Base-by-base conservation (phyloP, 2,797 vertebrate genomes). In the Kryptopterus vitreolus region DNA sequence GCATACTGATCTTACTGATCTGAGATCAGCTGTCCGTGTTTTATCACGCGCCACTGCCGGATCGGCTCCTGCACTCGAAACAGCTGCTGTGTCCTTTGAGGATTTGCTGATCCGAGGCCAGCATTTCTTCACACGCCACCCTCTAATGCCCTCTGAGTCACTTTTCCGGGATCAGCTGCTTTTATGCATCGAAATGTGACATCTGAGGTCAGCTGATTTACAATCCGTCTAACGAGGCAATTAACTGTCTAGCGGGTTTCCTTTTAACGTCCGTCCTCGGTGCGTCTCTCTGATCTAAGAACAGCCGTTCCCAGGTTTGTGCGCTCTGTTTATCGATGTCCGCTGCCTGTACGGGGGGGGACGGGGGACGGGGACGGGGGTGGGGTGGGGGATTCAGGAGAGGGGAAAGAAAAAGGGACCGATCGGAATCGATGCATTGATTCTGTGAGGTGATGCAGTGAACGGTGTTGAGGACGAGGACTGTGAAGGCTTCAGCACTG, bases 401-500 rank as follows among this genome's bases (percentile, higher is more conserved):
- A 1, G 12, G 68, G 52, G 11, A 4, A 29, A 13, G 4, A 26
- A 26, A 29, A 29, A 11, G 11, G 52, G 52, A 70, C 68, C 69
- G 53, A 50, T 69, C 24, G 18, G 43, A 50, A 29, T 55, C 69
- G n/a, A 55, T 71, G 69, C 2, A 71, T 13, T 33, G 69, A 53
- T 53, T 53, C 26, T 53, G 58, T 55, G 35, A 75, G 77, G 53
- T 35, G 43, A 26, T 24, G 77, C 55, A 78, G 50, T 48, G 52
- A 69, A 31, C 3, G 50, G 58, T 38, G 43, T 24, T 58, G 31
- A 43, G 48, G 65, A 75, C 20, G 22, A 31, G 58, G 82, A 90
- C 87, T 87, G 77, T 86, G 88, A 87, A 85, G 86, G 85, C 79
- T 81, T 66, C 55, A 33, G 29, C 52, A 3, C 46, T 65, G 46